phyloP scores from a whole-genome alignment of 2,113 vertebrate species.

The Ammospiza caudacuta region DNA sequence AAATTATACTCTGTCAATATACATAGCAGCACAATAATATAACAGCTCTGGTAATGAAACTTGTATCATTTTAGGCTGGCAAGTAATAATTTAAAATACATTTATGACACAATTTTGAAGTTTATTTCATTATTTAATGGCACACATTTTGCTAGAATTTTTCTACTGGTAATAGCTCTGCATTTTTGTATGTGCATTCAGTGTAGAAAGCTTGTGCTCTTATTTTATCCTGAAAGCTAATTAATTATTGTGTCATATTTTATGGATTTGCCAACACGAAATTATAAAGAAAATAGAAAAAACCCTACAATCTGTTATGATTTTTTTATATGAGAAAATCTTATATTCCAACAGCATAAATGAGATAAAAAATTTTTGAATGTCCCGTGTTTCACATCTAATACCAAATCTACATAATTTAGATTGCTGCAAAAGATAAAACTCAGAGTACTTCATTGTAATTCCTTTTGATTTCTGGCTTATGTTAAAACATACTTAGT shows the following conservation, averaged over 20 bases:
- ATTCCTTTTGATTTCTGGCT: neutral
- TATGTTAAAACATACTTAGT: neutral
- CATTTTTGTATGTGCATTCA: conserved; percentile 32
- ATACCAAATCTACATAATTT: conserved; percentile 58
- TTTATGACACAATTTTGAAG: conserved; percentile 75
- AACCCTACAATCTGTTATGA: conserved; percentile 38
- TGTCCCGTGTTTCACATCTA: conserved; percentile 76
- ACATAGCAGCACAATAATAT: conserved; percentile 59
- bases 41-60: conserved; percentile 70
- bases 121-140: conserved; percentile 70
- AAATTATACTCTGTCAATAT: conserved; percentile 75
- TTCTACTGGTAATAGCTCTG: conserved; percentile 55
- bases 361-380: conserved; percentile 69
- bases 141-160: conserved; percentile 53
- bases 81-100: conserved; percentile 77
- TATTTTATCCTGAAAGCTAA: conserved; percentile 74
- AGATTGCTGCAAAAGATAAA: neutral
- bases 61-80: conserved; percentile 70
- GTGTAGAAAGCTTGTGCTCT: conserved; percentile 20
- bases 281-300: conserved; percentile 76
- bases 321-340: conserved; percentile 55
- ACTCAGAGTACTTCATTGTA: neutral
- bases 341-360: conserved; percentile 36
- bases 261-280: conserved; percentile 79
- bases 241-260: conserved; percentile 88